These are phyloP conservation scores for Cryptotermes secundus DNA, from an alignment of 1,140 invertebrate genomes.

Conservation along the genomic window DNA sequence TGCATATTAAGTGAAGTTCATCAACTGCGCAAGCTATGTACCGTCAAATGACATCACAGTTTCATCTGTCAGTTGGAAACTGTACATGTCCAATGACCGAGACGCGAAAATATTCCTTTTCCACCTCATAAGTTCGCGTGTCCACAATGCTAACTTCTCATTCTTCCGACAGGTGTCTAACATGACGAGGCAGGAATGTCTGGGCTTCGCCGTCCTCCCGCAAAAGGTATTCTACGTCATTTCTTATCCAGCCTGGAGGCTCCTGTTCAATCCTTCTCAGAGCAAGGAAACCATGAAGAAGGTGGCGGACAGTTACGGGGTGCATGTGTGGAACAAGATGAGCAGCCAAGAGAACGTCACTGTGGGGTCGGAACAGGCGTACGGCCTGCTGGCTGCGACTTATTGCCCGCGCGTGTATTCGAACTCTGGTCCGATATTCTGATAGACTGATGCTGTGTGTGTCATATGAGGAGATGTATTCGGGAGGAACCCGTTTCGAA, in stretches of 20 bases:
- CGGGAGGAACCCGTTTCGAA: too few species aligned
- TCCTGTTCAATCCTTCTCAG: background rate
- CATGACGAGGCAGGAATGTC: background rate
- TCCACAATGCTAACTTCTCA: too few species aligned
- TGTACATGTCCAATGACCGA: too few species aligned
- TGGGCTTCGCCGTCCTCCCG: background rate
- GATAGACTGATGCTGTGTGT: too few species aligned
- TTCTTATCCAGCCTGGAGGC: background rate
- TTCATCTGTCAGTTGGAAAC: too few species aligned
- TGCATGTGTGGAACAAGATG: background rate
- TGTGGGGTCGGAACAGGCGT: background rate
- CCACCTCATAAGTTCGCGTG: too few species aligned
- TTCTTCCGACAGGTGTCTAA: background rate
- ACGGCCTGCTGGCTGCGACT: background rate
- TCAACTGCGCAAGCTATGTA: too few species aligned
- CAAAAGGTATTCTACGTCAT: background rate
- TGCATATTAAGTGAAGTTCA: too few species aligned
- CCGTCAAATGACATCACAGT: too few species aligned
- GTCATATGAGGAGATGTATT: too few species aligned
- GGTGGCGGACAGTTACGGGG: background rate
- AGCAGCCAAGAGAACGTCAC: background rate
- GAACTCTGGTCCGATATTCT: background rate
- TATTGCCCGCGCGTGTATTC: background rate
- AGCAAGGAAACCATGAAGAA: background rate
- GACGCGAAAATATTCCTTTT: too few species aligned